phyloP scores from a whole-genome alignment of 2,888 invertebrate species.

The Drosophila infuscata region DNA sequence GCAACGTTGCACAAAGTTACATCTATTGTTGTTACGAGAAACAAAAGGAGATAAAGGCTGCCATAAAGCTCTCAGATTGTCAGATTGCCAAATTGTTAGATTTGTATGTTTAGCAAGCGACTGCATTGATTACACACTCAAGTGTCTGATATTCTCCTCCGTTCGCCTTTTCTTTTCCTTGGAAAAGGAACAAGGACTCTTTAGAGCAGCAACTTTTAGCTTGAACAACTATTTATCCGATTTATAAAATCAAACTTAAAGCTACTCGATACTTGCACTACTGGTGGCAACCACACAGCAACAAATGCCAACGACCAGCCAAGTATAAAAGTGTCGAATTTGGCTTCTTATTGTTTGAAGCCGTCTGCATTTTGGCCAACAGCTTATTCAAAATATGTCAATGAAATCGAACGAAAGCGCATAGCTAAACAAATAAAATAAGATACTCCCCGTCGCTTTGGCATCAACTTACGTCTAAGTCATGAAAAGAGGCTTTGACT shows the following conservation, averaged over 20 bases:
- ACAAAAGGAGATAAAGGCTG: slow-evolving; percentile 35
- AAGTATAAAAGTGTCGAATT: slow-evolving; percentile 28
- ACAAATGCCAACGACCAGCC: slow-evolving; percentile 40
- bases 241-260: slow-evolving; percentile 54
- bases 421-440: slow-evolving; percentile 55
- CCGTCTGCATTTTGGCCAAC: slow-evolving; percentile 60
- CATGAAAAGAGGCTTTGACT: slow-evolving; percentile 37
- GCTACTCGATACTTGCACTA: slow-evolving; percentile 42
- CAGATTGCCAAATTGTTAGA: slow-evolving; percentile 38
- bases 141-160: background rate
- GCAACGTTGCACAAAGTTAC: slow-evolving; percentile 60
- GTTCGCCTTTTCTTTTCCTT: background rate
- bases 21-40: slow-evolving; percentile 19
- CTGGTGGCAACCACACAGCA: slow-evolving; percentile 30
- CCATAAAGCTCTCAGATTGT: slow-evolving; percentile 38
- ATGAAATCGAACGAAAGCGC: slow-evolving; percentile 58
- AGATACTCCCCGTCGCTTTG: slow-evolving; percentile 29
- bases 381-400: slow-evolving; percentile 78
- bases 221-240: slow-evolving; percentile 3
- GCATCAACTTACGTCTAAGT: slow-evolving; percentile 33
- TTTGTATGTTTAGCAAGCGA: slow-evolving; percentile 22
- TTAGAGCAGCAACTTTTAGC: slow-evolving; percentile 35
- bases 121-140: slow-evolving; percentile 37
- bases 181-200: background rate
- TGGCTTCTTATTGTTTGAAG: slow-evolving; percentile 55